Evolutionary conservation across 2,888 invertebrate species (phyloP).

Genomic region (Pecten maximus): DNA sequence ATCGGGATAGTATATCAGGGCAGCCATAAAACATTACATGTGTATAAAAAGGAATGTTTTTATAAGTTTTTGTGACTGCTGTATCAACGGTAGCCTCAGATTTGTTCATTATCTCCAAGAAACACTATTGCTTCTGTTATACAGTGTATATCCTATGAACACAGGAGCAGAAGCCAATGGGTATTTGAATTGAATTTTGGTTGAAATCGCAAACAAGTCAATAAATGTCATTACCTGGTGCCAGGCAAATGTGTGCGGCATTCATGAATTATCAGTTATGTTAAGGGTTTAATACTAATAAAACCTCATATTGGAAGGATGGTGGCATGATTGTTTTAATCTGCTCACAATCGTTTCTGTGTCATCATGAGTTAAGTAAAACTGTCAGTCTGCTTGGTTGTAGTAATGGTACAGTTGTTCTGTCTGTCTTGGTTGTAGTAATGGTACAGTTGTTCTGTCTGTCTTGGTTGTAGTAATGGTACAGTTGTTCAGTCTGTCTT

Average conservation of each 20-base stretch:
- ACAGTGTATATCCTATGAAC: background rate
- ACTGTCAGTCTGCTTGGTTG: background rate
- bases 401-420: background rate
- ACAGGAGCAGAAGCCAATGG: background rate
- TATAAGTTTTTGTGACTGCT: too few relatives aligned
- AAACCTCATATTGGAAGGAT: background rate
- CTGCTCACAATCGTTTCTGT: background rate
- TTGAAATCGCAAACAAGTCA: background rate
- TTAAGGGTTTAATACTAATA: background rate
- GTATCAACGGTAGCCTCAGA: background rate
- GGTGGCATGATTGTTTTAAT: background rate
- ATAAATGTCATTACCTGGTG: background rate
- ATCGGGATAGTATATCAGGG: too few relatives aligned
- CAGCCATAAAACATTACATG: too few relatives aligned
- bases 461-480: too few relatives aligned
- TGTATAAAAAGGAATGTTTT: background rate
- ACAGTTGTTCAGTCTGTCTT: too few relatives aligned
- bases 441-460: too few relatives aligned
- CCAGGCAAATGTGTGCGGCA: background rate
- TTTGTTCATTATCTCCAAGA: background rate
- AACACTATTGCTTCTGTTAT: background rate
- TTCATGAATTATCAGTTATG: background rate
- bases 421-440: too few relatives aligned
- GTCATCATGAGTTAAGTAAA: background rate
- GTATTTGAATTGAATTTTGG: background rate